Evolutionary conservation across 2,888 invertebrate genomes (phyloP), one percentile per base, ranked within the genome.

Genomic region (Deilephila porcellus): DNA sequence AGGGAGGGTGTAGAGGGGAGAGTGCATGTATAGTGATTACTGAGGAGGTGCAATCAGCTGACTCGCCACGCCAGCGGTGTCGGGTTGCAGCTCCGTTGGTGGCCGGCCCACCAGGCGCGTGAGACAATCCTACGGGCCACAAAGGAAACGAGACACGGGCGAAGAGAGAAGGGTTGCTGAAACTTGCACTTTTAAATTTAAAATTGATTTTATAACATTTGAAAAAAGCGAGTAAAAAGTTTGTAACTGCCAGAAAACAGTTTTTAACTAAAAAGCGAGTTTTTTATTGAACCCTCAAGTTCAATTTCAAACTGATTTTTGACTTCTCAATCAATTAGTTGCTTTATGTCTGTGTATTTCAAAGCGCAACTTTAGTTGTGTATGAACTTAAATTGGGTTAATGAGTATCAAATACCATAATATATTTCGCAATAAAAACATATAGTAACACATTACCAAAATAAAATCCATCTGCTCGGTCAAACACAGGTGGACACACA

Each of bases 31-130:
- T 25, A 52, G 67, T 52, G 37, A n/a, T 7, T 14, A 62, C 71
- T 45, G 60, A 56, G 45, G 60, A 52, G 62, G 29, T 32, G 11
- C 70, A 34, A 64, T 70, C 73, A 73, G 75, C 75, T 73, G 71
- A 73, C 37, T 71, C 32, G 63, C 34, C 62, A 56, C 45, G 4
- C 25, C 1, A 62, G 14, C 63, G 74, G 78, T 75, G 74, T 79
- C 76, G 70, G 53, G 76, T 79, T 76, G 64, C 79, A 14, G 34
- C 79, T 53, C 19, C 70, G 74, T 75, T 60, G 79, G 79, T 74
- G 79, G 78, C 63, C 77, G 62, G 75, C 70, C 78, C 78, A 75
- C 78, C 76, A 62, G 71, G 71, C 64, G 72, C 71, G 75, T 71
- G 74, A 72, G 71, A 60, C 60, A 74, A 37, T 71, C 71, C 71